phyloP scores from a whole-genome alignment of 2,888 invertebrate species.

The Prionchulus punctatus region DNA sequence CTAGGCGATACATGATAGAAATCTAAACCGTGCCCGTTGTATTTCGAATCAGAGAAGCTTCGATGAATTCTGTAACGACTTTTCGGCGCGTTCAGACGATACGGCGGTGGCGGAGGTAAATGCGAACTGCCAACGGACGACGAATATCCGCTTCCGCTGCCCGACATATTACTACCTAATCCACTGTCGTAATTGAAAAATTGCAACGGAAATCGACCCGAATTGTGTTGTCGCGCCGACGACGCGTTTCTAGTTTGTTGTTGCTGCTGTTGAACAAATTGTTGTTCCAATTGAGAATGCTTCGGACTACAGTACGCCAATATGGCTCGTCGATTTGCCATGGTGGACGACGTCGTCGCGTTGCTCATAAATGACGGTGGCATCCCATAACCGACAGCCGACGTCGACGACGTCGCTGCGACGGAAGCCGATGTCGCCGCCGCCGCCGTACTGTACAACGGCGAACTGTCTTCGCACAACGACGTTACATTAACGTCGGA shows the following conservation, averaged over 20 bases:
- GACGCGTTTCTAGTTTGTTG: neutral
- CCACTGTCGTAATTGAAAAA: conserved; percentile 20
- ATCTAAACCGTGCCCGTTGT: neutral
- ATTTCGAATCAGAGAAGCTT: conserved; percentile 11
- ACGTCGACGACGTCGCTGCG: too few species aligned
- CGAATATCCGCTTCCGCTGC: conserved; percentile 19
- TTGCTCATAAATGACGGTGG: too few species aligned
- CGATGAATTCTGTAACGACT: conserved; percentile 4
- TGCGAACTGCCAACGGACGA: conserved; percentile 13
- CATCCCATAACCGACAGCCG: too few species aligned
- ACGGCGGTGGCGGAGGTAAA: conserved; percentile 11
- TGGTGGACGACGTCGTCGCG: neutral
- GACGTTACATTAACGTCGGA: too few species aligned
- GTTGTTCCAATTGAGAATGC: neutral
- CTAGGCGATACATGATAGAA: neutral
- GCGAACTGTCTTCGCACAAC: too few species aligned
- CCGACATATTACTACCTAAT: conserved; percentile 23
- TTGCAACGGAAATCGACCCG: neutral
- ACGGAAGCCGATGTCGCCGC: neutral
- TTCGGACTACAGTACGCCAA: neutral
- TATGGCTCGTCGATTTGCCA: neutral
- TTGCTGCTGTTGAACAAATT: neutral
- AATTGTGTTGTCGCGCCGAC: too few species aligned
- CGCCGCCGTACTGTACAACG: neutral
- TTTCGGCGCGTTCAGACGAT: neutral